phyloP scores from a whole-genome alignment of 2,888 invertebrate genomes.

The Timandra comae region DNA sequence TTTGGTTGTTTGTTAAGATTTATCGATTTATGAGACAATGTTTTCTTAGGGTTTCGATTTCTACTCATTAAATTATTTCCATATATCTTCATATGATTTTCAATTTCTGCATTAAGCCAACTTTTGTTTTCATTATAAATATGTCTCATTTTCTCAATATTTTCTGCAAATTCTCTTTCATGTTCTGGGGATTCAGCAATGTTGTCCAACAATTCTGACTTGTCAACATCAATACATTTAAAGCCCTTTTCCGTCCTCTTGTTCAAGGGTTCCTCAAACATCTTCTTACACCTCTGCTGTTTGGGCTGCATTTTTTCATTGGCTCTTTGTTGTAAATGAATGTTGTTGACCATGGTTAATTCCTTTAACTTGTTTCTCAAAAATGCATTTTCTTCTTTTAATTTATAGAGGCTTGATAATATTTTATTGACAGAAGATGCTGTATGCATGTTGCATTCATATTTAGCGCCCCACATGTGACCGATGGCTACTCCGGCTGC shows the following conservation, averaged over 20 bases:
- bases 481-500: constrained; percentile 70
- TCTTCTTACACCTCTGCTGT: constrained; percentile 56
- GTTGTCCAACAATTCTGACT: constrained; percentile 26
- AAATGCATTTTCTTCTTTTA: constrained; percentile 69
- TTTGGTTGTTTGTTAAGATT: constrained; percentile 12
- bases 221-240: constrained; percentile 54
- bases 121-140: constrained; percentile 60
- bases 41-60: too few relatives aligned
- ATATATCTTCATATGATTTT: constrained; percentile 29
- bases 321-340: constrained; percentile 37
- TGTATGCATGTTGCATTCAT: constrained; percentile 55
- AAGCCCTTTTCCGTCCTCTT: constrained; percentile 43
- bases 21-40: constrained; percentile 1
- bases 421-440: constrained; percentile 65
- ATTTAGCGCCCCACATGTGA: constrained; percentile 69
- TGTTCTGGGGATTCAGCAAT: constrained; percentile 33
- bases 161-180: constrained; percentile 52
- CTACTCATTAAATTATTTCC: too few relatives aligned
- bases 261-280: constrained; percentile 59
- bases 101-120: constrained; percentile 60
- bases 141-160: constrained; percentile 50
- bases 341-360: constrained; percentile 39
- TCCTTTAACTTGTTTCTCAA: constrained; percentile 60
- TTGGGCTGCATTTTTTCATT: constrained; percentile 35
- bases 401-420: constrained; percentile 64